These are phyloP conservation scores for Syngnathoides biaculeatus DNA, from an alignment of 2,113 vertebrate genomes.

Conservation along the genomic window DNA sequence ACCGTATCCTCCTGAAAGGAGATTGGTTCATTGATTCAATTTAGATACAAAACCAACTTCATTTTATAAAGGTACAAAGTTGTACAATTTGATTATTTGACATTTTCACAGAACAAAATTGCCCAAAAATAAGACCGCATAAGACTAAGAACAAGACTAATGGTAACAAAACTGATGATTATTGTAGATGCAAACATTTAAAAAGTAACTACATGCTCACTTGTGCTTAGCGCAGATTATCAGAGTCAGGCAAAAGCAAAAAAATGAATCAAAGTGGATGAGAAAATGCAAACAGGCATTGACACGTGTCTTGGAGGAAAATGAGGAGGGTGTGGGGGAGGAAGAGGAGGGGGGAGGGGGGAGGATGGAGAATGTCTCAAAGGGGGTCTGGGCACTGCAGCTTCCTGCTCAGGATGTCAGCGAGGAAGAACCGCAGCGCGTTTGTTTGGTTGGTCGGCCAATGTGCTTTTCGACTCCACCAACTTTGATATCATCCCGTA, in stretches of 20 bases:
- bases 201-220: not conserved
- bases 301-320: constrained; percentile 28
- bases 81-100: not conserved
- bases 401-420: constrained; percentile 72
- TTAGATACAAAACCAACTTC: too few relatives aligned
- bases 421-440: constrained; percentile 65
- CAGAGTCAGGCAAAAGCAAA: not conserved
- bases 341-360: not conserved
- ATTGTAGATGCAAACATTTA: too few relatives aligned
- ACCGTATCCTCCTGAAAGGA: not conserved
- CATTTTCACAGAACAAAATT: too few relatives aligned
- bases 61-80: not conserved
- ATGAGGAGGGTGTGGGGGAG: not conserved
- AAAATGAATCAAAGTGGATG: constrained; percentile 19
- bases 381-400: constrained; percentile 47
- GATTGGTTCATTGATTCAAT: not conserved
- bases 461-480: constrained; percentile 3
- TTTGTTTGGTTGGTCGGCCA: constrained; percentile 59
- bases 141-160: too few relatives aligned
- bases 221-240: not conserved
- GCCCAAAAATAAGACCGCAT: too few relatives aligned
- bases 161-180: too few relatives aligned
- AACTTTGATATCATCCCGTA: constrained; percentile 20
- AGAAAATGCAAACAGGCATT: constrained; percentile 46
- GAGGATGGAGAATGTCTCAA: constrained; percentile 46